A percentile compares a stretch with the other conserved stretches of the same genome.
phyloP scores from a whole-genome alignment of 2,888 invertebrate genomes.

The Campaea margaritaria region DNA sequence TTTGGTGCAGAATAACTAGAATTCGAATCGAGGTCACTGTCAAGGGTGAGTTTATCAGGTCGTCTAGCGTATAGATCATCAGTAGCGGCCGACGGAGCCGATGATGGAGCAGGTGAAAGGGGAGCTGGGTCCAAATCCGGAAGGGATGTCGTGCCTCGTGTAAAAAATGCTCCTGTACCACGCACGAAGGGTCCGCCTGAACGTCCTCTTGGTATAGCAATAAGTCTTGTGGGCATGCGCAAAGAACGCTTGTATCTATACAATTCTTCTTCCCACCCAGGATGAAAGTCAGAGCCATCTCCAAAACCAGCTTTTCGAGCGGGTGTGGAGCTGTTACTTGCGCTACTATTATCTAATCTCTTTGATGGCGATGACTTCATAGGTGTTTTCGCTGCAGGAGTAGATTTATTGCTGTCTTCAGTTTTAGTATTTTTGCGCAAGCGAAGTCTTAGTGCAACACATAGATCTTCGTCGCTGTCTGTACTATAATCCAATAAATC shows the following conservation, averaged over 20 bases:
- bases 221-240: conserved; percentile 92
- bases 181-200: conserved; percentile 84
- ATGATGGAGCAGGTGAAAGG: conserved; percentile 88
- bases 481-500: conserved; percentile 64
- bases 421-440: conserved; percentile 80
- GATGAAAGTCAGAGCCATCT: conserved; percentile 89
- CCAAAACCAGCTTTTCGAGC: conserved; percentile 87
- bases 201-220: conserved; percentile 89
- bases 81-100: conserved; percentile 85
- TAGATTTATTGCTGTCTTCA: conserved; percentile 64
- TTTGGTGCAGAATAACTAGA: conserved; percentile 86
- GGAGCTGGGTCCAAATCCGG: conserved; percentile 92
- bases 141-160: conserved; percentile 89
- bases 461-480: conserved; percentile 74
- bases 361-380: conserved; percentile 67
- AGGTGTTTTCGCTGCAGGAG: conserved; percentile 59
- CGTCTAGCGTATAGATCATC: conserved; percentile 82
- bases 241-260: conserved; percentile 93
- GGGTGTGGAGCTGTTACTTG: conserved; percentile 68
- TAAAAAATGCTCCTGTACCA: conserved; percentile 73
- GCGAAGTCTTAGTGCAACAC: conserved; percentile 75
- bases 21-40: conserved; percentile 89
- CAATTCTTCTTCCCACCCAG: conserved; percentile 94
- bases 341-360: conserved; percentile 66
- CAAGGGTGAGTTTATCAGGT: conserved; percentile 79